Percentiles rank a stretch among this genome's conserved stretches.
Evolutionary conservation across 2,888 invertebrate species (phyloP).

Genomic region (Athalia circularis): DNA sequence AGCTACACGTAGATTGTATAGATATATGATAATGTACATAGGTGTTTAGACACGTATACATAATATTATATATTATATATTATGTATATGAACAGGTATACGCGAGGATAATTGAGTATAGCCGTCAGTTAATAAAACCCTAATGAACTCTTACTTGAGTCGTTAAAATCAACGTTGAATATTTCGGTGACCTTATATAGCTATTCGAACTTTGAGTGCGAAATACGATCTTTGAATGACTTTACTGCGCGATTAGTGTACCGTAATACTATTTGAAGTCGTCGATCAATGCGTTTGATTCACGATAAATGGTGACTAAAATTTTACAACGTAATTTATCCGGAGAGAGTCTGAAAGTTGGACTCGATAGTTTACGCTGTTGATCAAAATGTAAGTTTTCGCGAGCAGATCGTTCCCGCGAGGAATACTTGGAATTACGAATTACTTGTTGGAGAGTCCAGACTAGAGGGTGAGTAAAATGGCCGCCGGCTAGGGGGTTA

Average conservation of each 20-base stretch:
- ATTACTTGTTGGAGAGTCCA: slow-evolving; percentile 72
- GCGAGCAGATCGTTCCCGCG: slow-evolving; percentile 37
- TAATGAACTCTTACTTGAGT: neutral
- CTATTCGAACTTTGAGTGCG: too few relatives aligned
- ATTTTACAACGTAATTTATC: neutral
- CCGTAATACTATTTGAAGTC: too few relatives aligned
- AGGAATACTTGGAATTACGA: slow-evolving; percentile 47
- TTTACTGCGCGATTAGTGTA: too few relatives aligned
- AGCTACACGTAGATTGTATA: slow-evolving; percentile 10
- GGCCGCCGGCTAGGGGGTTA: slow-evolving; percentile 68
- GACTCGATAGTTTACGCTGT: slow-evolving; percentile 12
- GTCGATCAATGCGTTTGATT: too few relatives aligned
- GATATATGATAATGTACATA: slow-evolving; percentile 14
- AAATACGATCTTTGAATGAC: too few relatives aligned
- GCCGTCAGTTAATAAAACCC: slow-evolving; percentile 30
- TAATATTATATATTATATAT: too few relatives aligned
- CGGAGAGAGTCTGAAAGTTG: neutral
- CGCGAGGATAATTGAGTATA: slow-evolving; percentile 14
- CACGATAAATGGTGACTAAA: neutral
- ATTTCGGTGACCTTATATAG: neutral
- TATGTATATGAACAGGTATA: too few relatives aligned
- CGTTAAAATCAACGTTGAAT: neutral
- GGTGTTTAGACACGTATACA: too few relatives aligned
- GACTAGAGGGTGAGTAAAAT: slow-evolving; percentile 71
- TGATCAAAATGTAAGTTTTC: slow-evolving; percentile 30